Percentiles rank a stretch among this genome's conserved stretches.
phyloP scores from a whole-genome alignment of 53 echinoderm and acorn worm genomes.

The Stichopus horrens region DNA sequence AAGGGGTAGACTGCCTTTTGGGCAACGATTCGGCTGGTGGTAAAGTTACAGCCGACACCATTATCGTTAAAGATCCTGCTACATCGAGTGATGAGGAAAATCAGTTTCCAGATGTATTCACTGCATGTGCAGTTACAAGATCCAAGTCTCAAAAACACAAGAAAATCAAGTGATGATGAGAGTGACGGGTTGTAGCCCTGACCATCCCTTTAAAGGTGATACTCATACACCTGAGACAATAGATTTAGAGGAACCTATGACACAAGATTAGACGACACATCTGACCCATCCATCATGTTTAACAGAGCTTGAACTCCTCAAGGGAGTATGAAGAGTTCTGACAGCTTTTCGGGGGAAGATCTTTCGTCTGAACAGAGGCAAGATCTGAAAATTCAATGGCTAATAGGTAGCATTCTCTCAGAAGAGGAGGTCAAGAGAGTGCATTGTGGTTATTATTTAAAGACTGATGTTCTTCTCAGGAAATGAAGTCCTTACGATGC shows the following conservation, averaged over 20 bases:
- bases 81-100: background rate
- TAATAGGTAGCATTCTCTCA: background rate
- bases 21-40: background rate
- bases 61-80: background rate
- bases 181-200: no score
- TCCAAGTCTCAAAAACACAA: background rate
- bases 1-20: background rate
- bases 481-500: background rate
- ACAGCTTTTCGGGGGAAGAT: background rate
- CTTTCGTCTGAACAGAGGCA: background rate
- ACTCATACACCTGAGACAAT: background rate
- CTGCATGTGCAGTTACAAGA: conserved; percentile 5
- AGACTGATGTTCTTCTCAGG: background rate
- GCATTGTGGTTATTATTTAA: background rate
- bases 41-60: background rate
- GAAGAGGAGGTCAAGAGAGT: background rate
- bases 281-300: background rate
- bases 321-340: background rate
- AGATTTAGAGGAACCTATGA: background rate
- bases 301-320: background rate
- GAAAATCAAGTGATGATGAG: background rate
- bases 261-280: background rate
- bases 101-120: background rate
- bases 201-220: no score
- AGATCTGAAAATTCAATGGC: background rate